These are phyloP conservation scores for Muricea muricata DNA, from an alignment of 92 coral and sea anemone species.

Conservation along the genomic window DNA sequence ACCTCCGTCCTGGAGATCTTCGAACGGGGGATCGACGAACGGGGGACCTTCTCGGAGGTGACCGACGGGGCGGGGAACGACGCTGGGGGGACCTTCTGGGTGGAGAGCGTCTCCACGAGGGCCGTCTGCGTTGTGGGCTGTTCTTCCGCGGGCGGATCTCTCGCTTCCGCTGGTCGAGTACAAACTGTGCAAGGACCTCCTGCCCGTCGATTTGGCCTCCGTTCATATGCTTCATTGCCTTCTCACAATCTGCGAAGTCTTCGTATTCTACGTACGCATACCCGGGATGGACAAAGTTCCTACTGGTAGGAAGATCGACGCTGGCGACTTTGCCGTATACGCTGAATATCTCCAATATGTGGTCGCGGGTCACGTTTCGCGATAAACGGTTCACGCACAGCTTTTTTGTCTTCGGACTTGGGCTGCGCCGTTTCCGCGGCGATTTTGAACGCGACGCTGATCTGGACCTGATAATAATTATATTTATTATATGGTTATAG, in stretches of 20 bases:
- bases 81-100: constrained; percentile 66
- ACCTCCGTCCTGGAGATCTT: constrained; percentile 1
- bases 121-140: constrained; percentile 83
- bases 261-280: constrained; percentile 95
- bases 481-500: background rate
- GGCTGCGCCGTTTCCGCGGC: constrained; percentile 91
- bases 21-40: background rate
- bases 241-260: constrained; percentile 82
- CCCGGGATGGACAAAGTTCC: constrained; percentile 87
- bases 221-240: constrained; percentile 96
- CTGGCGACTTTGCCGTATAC: constrained; percentile 89
- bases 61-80: constrained; percentile 1
- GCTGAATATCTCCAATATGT: constrained; percentile 93
- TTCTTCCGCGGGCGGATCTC: constrained; percentile 86
- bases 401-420: constrained; percentile 92
- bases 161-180: constrained; percentile 85
- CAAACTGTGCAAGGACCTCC: constrained; percentile 85
- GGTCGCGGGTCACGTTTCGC: constrained; percentile 94
- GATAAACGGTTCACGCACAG: constrained; percentile 87
- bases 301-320: constrained; percentile 91
- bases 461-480: constrained; percentile 18
- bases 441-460: constrained; percentile 80
- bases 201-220: constrained; percentile 99
- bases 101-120: constrained; percentile 93
- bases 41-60: constrained; percentile 20